Percentiles rank a stretch among this genome's conserved stretches.
These are phyloP conservation scores for Amphilophus citrinellus DNA, from an alignment of 2,113 vertebrate species.

Conservation along the genomic window DNA sequence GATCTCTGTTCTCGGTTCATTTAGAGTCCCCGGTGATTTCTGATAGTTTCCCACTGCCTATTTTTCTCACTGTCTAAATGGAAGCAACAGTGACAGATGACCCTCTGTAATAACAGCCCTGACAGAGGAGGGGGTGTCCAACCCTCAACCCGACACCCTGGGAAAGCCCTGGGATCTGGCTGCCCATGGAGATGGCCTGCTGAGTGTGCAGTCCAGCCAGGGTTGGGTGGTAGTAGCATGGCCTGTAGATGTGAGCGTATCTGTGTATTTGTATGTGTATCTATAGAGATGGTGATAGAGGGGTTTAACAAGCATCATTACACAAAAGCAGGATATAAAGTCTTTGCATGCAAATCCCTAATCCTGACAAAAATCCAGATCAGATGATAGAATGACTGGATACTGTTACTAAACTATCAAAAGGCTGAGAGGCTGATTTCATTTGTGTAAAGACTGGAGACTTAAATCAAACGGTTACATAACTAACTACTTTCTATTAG, in stretches of 20 bases:
- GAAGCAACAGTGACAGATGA: slow-evolving; percentile 74
- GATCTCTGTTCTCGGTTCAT: slow-evolving; percentile 49
- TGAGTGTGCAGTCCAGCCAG: slow-evolving; percentile 43
- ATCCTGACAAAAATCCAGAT: background rate
- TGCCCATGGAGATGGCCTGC: slow-evolving; percentile 58
- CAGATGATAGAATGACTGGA: background rate
- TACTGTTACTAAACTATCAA: background rate
- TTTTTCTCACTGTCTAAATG: slow-evolving; percentile 59
- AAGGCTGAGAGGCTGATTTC: background rate
- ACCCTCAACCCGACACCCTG: slow-evolving; percentile 80
- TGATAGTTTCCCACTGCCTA: slow-evolving; percentile 55
- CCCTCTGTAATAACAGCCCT: slow-evolving; percentile 74
- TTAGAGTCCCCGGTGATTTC: slow-evolving; percentile 46
- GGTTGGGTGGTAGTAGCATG: slow-evolving; percentile 10
- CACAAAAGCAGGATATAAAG: background rate
- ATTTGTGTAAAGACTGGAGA: background rate
- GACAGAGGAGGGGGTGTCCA: slow-evolving; percentile 59
- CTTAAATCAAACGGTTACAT: background rate
- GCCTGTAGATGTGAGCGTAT: slow-evolving; percentile 72
- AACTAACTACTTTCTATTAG: background rate
- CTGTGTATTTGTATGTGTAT: slow-evolving; percentile 30
- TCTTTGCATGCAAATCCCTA: slow-evolving; percentile 63
- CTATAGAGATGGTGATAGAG: background rate
- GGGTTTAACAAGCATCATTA: background rate
- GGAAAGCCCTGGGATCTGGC: slow-evolving; percentile 69